Evolutionary conservation across 30 jellyfish, hydroid and myxozoan species (phyloP).

Genomic region (Hydractinia echinata): DNA sequence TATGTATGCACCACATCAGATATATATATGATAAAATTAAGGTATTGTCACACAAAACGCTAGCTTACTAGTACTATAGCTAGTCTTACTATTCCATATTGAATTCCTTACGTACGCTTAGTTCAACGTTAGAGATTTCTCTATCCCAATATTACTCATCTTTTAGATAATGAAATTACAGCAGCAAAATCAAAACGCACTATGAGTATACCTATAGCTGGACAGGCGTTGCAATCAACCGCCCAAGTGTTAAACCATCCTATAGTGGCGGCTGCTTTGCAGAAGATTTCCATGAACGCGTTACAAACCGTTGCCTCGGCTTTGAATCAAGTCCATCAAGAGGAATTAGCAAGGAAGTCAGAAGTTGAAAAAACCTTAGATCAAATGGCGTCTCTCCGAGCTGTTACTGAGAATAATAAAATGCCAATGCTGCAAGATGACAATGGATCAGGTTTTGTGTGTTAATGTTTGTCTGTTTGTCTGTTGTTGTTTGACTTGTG

Average conservation of each 20-base stretch:
- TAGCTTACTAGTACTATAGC: neutral
- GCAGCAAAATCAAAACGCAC: neutral
- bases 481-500: too few species aligned
- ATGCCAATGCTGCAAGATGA: slow-evolving; percentile 26
- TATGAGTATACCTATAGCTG: slow-evolving; percentile 14
- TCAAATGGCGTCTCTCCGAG: neutral
- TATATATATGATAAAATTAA: too few species aligned
- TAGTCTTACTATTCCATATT: neutral
- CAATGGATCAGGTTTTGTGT: slow-evolving; percentile 11
- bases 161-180: too few species aligned
- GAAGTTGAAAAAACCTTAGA: slow-evolving; percentile 21
- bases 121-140: neutral
- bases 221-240: slow-evolving; percentile 38
- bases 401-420: neutral
- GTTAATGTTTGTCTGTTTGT: neutral
- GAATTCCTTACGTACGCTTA: neutral
- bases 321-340: slow-evolving; percentile 25
- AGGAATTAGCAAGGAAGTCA: slow-evolving; percentile 17
- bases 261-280: slow-evolving; percentile 32
- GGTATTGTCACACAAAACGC: too few species aligned
- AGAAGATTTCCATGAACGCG: slow-evolving; percentile 31
- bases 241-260: slow-evolving; percentile 23
- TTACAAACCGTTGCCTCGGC: slow-evolving; percentile 31
- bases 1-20: too few species aligned
- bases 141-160: neutral